phyloP scores from a whole-genome alignment of 2,113 vertebrate species.

The Callospermophilus lateralis region DNA sequence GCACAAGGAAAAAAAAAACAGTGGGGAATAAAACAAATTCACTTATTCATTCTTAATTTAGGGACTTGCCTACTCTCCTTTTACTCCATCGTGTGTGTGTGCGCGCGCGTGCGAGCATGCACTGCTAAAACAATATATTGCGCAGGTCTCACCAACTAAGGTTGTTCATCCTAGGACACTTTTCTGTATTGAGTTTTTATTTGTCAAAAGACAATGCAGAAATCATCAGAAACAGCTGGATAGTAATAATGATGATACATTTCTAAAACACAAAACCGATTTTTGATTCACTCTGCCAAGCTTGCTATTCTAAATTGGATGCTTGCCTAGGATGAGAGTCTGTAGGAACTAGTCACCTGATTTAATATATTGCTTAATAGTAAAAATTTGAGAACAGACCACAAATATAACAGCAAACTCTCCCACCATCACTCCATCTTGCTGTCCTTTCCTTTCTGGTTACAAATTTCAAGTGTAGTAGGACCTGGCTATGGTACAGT shows the following conservation, averaged over 20 bases:
- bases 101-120: too few relatives aligned
- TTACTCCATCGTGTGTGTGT: not conserved
- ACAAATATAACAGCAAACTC: not conserved
- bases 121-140: not conserved
- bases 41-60: slow-evolving; percentile 27
- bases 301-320: not conserved
- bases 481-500: not conserved
- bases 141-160: accelerated
- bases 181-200: not conserved
- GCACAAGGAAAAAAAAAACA: too few relatives aligned
- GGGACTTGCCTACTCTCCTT: not conserved
- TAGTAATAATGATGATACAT: not conserved
- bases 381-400: not conserved
- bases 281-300: not conserved
- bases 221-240: not conserved
- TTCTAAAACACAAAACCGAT: not conserved
- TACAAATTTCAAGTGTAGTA: not conserved
- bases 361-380: not conserved
- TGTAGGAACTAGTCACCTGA: not conserved
- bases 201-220: not conserved
- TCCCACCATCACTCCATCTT: not conserved
- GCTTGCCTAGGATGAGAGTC: not conserved
- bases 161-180: not conserved
- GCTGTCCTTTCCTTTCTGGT: not conserved
- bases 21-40: not conserved